A percentile compares a stretch with the other conserved stretches of the same genome.
These are phyloP conservation scores for Phyllopteryx taeniolatus DNA, from an alignment of 2,113 vertebrate species.

Conservation along the genomic window DNA sequence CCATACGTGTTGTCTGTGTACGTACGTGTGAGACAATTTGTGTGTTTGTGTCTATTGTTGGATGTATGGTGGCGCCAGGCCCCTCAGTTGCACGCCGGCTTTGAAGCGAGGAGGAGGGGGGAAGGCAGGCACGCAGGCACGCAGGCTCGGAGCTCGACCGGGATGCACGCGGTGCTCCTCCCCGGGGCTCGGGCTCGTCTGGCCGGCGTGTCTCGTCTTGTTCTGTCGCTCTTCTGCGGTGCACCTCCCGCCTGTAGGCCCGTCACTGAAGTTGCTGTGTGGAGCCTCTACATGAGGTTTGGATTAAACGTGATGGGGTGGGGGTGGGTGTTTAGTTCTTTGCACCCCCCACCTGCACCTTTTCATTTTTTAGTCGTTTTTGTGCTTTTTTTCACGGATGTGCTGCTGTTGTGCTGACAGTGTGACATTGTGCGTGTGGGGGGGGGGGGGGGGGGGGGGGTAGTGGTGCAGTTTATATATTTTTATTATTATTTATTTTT, in stretches of 20 bases:
- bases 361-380: background rate
- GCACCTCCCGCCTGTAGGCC: slow-evolving; percentile 40
- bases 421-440: slow-evolving; percentile 36
- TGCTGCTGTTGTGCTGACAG: slow-evolving; percentile 28
- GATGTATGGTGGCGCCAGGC: slow-evolving; percentile 72
- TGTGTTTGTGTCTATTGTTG: background rate
- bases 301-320: slow-evolving; percentile 30
- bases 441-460: background rate
- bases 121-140: slow-evolving; percentile 42
- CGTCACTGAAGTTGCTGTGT: slow-evolving; percentile 33
- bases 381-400: slow-evolving; percentile 15
- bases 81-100: slow-evolving; percentile 68
- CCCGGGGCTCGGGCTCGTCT: slow-evolving; percentile 24
- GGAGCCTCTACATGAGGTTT: slow-evolving; percentile 37
- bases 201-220: slow-evolving; percentile 49
- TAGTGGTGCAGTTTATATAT: slow-evolving; percentile 9
- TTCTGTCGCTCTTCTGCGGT: slow-evolving; percentile 29
- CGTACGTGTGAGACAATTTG: slow-evolving; percentile 30
- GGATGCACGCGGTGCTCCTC: slow-evolving; percentile 42
- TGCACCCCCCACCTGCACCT: slow-evolving; percentile 21
- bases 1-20: slow-evolving; percentile 63
- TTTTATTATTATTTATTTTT: background rate
- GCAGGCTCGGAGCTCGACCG: slow-evolving; percentile 23
- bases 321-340: slow-evolving; percentile 44
- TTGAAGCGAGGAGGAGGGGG: slow-evolving; percentile 44